Base-by-base conservation (phyloP, 2,797 vertebrate species). In the Hippoglossus hippoglossus region DNA sequence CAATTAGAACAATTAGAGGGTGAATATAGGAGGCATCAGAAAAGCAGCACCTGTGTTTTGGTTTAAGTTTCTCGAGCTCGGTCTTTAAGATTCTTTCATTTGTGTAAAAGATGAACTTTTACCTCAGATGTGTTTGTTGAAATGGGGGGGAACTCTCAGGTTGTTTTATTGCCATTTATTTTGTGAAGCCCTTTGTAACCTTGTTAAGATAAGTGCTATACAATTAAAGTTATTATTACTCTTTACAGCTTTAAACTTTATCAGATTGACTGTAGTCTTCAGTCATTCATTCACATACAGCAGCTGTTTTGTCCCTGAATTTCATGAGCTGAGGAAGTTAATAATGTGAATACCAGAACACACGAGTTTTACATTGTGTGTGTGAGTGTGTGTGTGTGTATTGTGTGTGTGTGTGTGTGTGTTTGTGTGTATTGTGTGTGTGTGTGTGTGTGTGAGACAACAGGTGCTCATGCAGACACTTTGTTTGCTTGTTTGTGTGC, bases 1-100 rank as follows among this genome's bases (percentile, higher is more conserved):
- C 70, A 86, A 76, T 88, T 84, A 71, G 63, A 67, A 22, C 63
- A 81, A 88, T 90, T 85, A 87, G 56, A 86, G 75, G 80, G 73
- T 80, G 54, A 31, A 2, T 8, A 8, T 2, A 8, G 28, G 28
- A 28, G 6, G 28, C 28, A 28, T 28, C 28, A 28, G 28, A 31
- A 8, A 31, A 31, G 28, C 28, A 31, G 28, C 7, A 31, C 28
- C 28, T 31, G 28, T 31, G 22, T 62, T 75, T 83, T 25, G 24
- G 26, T 70, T 73, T 39, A 12, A 52, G 8, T 22, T 47, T 51
- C 1, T 62, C 36, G 3, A 15, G 41, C 41, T 44, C 34, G 10
- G 34, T 39, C 36, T 39, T 39, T 39, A 12, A 39, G 12, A 12
- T 49, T 7, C 18, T 52, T 39, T 39, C 11, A 39, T 28, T 51